phyloP scores from a whole-genome alignment of 2,888 invertebrate species.

The Pandemis cinnamomeana region DNA sequence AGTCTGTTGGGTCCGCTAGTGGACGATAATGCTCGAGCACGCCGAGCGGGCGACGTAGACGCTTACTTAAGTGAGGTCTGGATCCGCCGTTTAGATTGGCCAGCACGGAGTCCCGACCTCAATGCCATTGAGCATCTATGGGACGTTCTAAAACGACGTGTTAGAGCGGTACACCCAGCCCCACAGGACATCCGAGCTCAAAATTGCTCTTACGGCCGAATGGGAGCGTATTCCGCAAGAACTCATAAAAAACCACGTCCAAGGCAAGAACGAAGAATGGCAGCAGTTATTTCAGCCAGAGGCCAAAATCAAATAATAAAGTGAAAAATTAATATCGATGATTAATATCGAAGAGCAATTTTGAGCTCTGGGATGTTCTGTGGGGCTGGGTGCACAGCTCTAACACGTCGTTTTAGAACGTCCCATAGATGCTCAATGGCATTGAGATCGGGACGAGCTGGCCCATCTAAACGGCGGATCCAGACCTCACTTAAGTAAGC shows the following conservation, averaged over 20 bases:
- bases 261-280: too few relatives aligned
- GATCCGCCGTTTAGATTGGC: too few relatives aligned
- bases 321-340: too few relatives aligned
- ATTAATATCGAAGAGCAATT: neutral
- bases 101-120: neutral
- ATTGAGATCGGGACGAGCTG: neutral
- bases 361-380: neutral
- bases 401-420: neutral
- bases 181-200: neutral
- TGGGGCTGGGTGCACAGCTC: neutral
- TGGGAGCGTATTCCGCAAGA: neutral
- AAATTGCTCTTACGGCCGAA: neutral
- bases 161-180: neutral
- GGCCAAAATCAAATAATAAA: too few relatives aligned
- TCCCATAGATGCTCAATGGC: neutral
- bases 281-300: too few relatives aligned
- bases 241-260: neutral
- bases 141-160: neutral
- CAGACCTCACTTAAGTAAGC: too few relatives aligned
- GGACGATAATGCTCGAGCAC: conserved; percentile 22
- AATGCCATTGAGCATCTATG: neutral
- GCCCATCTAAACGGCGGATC: too few relatives aligned
- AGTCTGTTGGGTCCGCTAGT: too few relatives aligned
- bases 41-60: conserved; percentile 3
- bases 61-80: too few relatives aligned